A percentile compares a stretch with the other conserved stretches of the same genome.
Evolutionary conservation across 2,888 invertebrate species (phyloP).

Genomic region (Galeruca laticollis): DNA sequence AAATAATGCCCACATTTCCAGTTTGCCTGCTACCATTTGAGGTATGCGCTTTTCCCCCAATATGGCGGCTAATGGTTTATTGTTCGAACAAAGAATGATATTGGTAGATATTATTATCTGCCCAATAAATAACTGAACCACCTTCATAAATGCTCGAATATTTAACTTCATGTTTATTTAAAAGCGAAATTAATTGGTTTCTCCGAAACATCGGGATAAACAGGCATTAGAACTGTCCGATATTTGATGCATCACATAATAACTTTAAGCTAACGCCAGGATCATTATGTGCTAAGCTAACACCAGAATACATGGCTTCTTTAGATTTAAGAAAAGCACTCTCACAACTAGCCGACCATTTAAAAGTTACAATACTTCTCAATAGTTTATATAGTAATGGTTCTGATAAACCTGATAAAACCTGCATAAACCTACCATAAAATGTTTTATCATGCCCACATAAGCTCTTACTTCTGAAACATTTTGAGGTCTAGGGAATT

Average conservation of each 20-base stretch:
- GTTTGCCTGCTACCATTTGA: conserved; percentile 32
- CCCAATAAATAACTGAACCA: no score
- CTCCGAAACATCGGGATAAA: conserved; percentile 28
- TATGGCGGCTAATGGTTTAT: conserved; percentile 27
- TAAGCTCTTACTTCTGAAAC: no score
- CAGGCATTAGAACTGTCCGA: conserved; percentile 29
- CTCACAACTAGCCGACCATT: no score
- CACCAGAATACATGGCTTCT: no score
- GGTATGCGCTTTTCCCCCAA: conserved; percentile 32
- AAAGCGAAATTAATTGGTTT: conserved; percentile 33
- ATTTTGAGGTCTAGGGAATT: no score
- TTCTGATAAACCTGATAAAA: conserved; percentile 14
- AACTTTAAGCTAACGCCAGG: no score
- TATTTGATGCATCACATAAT: conserved; percentile 26
- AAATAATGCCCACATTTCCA: conserved; percentile 33
- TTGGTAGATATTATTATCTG: no score
- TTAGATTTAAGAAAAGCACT: no score
- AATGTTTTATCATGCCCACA: conserved; percentile 34
- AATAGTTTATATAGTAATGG: neutral
- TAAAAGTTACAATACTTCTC: no score
- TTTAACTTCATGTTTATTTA: no score
- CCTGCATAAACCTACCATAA: conserved; percentile 29
- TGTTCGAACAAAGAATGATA: conserved; percentile 29
- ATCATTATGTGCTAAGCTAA: no score
- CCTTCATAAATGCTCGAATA: no score